A percentile compares a stretch with the other conserved stretches of the same genome.
Evolutionary conservation across 2,888 invertebrate species (phyloP).

Genomic region (Melanotus villosus): DNA sequence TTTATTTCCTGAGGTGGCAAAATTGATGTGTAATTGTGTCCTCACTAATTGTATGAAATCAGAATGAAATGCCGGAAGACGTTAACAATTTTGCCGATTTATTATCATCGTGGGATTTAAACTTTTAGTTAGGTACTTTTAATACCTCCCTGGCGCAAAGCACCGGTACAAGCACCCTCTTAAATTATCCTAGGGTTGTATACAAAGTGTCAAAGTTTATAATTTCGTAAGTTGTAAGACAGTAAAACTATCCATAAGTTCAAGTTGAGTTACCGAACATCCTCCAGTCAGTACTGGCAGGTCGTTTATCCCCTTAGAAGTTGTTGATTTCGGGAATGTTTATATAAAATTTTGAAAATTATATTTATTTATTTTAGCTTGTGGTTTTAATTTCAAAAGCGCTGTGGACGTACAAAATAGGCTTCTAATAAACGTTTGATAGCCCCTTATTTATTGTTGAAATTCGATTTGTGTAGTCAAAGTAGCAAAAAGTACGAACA

Average conservation of each 20-base stretch:
- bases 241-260: conserved; percentile 14
- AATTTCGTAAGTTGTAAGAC: conserved; percentile 34
- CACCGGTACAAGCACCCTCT: conserved; percentile 25
- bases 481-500: not conserved
- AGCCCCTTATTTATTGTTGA: no score
- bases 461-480: not conserved
- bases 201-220: conserved; percentile 38
- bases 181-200: conserved; percentile 36
- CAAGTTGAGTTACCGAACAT: not conserved
- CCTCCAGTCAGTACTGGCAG: no score
- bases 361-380: no score
- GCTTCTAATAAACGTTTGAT: no score
- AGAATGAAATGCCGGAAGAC: not conserved
- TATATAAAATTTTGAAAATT: no score
- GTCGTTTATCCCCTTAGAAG: not conserved
- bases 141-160: conserved; percentile 40
- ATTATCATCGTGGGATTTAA: conserved; percentile 34
- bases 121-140: conserved; percentile 43
- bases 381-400: no score
- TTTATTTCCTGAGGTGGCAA: not conserved
- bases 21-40: no score
- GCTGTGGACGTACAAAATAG: no score
- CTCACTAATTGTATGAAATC: not conserved
- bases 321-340: no score
- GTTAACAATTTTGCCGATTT: conserved; percentile 49